Evolutionary conservation across 23 tunicate species (phyloP), one percentile per base, ranked within the genome.

Genomic region (Botrylloides violaceus): DNA sequence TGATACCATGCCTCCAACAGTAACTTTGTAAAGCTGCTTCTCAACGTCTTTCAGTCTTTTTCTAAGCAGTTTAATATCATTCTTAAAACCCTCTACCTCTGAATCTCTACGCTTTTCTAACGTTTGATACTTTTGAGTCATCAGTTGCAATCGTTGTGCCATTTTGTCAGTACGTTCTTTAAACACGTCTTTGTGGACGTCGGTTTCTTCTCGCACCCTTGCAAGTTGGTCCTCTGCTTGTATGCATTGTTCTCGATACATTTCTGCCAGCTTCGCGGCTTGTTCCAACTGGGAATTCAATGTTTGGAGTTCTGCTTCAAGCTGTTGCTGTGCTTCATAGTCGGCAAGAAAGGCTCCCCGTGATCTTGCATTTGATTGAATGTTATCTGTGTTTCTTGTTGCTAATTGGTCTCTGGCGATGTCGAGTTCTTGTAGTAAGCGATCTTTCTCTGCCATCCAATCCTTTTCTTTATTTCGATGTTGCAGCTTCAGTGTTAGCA

Each of bases 171-270:
- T 65, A 29, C 96, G 62, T 47, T 88, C 96, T 48, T 82, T 88
- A 37, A 88, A 88, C 27, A 88, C 90, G 31, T 88, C 88, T 63
- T 86, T 75, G 71, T 91, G 91, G 63, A 83, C 91, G 49, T 83
- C 91, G 22, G 77, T 75, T 70, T 91, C 91, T 57, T 91, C 98
- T 26, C 91, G 61, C 66, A 91, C 63, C 9, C 91, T 66, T 2
- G 85, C 82, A 53, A 91, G 48, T 70, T 91, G 94, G 59, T 91
- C 91, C 36, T 91, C 98, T 2, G 98, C 75, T 25, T 79, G 82
- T n/a, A 91, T 87, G 73, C 98, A 91, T 63, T 91, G 98, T 66
- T 91, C 98, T 30, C 98, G 34, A 79, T 91, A 91, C 91, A 91
- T 83, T 49, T 91, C 98, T 23, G 98, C 85, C 78, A 91, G 77